phyloP scores from a whole-genome alignment of 1,140 invertebrate species.

The Bombus vancouverensis region DNA sequence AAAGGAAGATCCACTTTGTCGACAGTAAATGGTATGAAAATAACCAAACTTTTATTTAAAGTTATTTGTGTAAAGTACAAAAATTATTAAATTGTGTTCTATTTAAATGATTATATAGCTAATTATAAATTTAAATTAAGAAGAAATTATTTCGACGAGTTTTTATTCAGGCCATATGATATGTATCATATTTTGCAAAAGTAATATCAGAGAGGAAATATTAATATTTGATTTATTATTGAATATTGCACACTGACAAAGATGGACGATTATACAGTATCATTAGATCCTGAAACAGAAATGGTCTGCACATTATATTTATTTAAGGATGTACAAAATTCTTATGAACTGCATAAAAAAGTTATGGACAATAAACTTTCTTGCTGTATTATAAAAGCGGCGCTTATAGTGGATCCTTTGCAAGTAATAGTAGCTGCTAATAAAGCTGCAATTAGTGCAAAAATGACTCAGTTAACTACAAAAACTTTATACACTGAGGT shows the following conservation, averaged over 20 bases:
- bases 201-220: neutral
- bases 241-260: neutral
- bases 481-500: constrained; percentile 86
- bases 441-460: constrained; percentile 84
- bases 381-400: constrained; percentile 86
- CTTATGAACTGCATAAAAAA: constrained; percentile 82
- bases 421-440: constrained; percentile 87
- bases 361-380: constrained; percentile 83
- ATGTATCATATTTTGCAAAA: neutral
- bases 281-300: constrained; percentile 81
- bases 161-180: neutral
- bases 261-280: constrained; percentile 58
- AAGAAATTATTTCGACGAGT: neutral
- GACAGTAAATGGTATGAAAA: neutral
- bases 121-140: neutral
- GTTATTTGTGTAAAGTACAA: neutral
- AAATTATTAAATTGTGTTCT: neutral
- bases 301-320: constrained; percentile 83
- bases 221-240: neutral
- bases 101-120: neutral
- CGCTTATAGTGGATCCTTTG: constrained; percentile 85
- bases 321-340: constrained; percentile 85
- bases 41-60: neutral
- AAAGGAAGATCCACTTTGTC: neutral
- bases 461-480: constrained; percentile 83